Conservation (phyloP, 2,797 vertebrate species). For the Cirrhinus mrigala region DNA sequence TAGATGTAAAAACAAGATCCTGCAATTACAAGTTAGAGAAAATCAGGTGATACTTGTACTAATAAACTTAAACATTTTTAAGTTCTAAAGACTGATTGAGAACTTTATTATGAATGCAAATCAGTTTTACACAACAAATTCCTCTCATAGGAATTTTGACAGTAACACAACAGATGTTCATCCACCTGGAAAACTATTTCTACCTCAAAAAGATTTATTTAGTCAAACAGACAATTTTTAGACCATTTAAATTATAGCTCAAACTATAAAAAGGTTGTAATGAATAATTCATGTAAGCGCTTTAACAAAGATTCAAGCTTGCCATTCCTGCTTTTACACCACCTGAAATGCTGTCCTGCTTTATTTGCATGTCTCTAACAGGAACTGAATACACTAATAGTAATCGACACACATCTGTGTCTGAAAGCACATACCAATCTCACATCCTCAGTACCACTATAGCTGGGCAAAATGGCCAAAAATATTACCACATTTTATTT, state of each 20-base stretch:
- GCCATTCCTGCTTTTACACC: neutral
- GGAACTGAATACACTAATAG: neutral
- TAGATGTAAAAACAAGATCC: neutral
- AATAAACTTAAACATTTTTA: neutral
- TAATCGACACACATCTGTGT: neutral
- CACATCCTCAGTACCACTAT: neutral
- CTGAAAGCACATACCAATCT: neutral
- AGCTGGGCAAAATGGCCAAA: neutral
- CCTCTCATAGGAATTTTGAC: neutral
- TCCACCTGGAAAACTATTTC: neutral
- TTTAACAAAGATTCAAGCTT: neutral
- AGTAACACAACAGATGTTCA: neutral
- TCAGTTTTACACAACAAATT: neutral
- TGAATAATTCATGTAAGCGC: neutral
- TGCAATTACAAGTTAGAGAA: too few relatives aligned
- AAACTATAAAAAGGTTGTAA: neutral
- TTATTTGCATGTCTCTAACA: neutral
- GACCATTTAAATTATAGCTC: neutral
- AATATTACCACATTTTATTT: neutral
- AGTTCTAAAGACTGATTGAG: neutral
- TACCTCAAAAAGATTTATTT: neutral
- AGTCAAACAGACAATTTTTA: neutral
- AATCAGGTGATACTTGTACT: neutral
- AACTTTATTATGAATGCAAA: neutral
- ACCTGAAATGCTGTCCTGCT: neutral